phyloP scores from a whole-genome alignment of 2,888 invertebrate genomes.

The Cephus pygmeus region DNA sequence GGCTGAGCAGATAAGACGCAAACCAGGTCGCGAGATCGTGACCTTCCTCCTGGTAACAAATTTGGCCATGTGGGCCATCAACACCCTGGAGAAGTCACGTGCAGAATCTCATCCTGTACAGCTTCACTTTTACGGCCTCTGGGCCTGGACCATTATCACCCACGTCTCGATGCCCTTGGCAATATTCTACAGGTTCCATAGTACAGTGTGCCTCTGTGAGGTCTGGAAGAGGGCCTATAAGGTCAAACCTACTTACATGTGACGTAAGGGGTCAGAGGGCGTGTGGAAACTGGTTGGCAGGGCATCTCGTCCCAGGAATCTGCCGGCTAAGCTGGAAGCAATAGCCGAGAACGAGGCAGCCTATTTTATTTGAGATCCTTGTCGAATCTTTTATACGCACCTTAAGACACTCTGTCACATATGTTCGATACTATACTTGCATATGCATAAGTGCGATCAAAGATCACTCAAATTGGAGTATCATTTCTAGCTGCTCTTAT shows the following conservation, averaged over 20 bases:
- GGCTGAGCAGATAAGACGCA: constrained; percentile 83
- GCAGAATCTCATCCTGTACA: constrained; percentile 94
- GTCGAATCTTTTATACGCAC: not conserved
- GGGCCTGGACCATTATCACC: constrained; percentile 96
- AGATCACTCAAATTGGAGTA: not conserved
- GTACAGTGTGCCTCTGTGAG: constrained; percentile 94
- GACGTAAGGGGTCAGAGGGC: constrained; percentile 64
- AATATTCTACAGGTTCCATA: constrained; percentile 95
- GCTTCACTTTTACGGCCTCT: constrained; percentile 89
- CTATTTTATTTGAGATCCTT: constrained; percentile 49
- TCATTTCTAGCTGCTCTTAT: not conserved
- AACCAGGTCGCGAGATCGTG: constrained; percentile 93
- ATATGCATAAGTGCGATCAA: not conserved
- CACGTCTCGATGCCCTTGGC: constrained; percentile 93
- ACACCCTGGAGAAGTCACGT: constrained; percentile 89
- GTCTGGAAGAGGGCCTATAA: constrained; percentile 97
- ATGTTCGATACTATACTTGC: not conserved
- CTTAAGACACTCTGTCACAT: not conserved
- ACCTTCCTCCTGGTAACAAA: constrained; percentile 92
- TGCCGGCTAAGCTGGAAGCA: constrained; percentile 53
- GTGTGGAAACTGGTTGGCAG: constrained; percentile 41
- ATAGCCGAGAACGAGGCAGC: constrained; percentile 58
- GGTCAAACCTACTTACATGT: constrained; percentile 88
- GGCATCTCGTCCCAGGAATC: constrained; percentile 47
- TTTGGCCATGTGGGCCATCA: constrained; percentile 94